Evolutionary conservation across 2,797 vertebrate genomes (phyloP).

Genomic region (Cuculus canorus): DNA sequence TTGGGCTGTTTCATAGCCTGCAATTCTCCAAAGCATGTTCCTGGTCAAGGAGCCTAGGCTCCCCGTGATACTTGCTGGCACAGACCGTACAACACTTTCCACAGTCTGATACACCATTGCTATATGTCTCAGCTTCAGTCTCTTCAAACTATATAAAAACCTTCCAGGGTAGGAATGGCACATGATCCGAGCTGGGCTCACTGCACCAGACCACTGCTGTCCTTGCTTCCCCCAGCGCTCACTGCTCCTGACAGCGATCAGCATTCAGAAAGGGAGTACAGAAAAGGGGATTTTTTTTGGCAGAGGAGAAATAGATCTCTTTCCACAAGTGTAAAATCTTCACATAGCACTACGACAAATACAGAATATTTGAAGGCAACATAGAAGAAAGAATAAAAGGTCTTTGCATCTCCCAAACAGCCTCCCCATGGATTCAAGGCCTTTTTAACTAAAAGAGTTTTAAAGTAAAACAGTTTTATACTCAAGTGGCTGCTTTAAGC

Average conservation of each 20-base stretch:
- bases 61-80: not conserved
- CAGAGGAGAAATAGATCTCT: not conserved
- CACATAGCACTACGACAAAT: not conserved
- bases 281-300: not conserved
- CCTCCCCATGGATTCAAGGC: not conserved
- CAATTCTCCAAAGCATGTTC: not conserved
- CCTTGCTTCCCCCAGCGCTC: not conserved
- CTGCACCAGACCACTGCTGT: not conserved
- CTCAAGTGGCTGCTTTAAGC: not conserved
- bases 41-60: not conserved
- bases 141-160: not conserved
- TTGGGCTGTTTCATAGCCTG: not conserved
- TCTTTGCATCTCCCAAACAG: conserved; percentile 1
- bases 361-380: not conserved
- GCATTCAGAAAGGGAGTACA: not conserved
- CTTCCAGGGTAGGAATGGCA: not conserved
- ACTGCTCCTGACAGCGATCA: not conserved
- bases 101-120: not conserved
- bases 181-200: not conserved
- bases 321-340: not conserved
- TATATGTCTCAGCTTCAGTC: not conserved
- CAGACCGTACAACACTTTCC: not conserved
- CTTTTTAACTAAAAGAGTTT: not conserved
- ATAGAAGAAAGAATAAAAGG: not conserved
- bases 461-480: not conserved